Evolutionary conservation across 2,113 vertebrate species (phyloP).

Genomic region (Gracilinanus agilis): DNA sequence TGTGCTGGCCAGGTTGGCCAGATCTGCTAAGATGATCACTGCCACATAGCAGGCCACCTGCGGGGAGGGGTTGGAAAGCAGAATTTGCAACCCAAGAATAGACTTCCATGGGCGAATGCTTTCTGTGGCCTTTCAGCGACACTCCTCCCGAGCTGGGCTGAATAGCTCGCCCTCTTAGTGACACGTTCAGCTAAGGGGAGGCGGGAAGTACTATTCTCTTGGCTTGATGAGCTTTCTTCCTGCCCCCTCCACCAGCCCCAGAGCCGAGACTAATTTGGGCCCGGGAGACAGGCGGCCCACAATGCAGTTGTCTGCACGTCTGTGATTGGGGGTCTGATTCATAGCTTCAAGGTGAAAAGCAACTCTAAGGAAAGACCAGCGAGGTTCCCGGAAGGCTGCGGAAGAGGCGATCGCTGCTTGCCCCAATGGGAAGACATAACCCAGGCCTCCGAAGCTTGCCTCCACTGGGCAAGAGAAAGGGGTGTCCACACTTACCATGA

Average conservation of each 20-base stretch:
- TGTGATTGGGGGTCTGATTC: constrained; percentile 34
- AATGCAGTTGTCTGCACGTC: neutral
- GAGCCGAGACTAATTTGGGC: constrained; percentile 35
- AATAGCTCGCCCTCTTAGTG: constrained; percentile 41
- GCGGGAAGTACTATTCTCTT: neutral
- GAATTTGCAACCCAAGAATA: constrained; percentile 9
- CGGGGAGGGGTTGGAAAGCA: constrained; percentile 37
- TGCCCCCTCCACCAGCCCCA: neutral
- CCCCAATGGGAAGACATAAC: neutral
- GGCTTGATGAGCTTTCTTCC: constrained; percentile 33
- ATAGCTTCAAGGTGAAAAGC: constrained; percentile 31
- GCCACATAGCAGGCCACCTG: constrained; percentile 88
- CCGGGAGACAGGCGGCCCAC: constrained; percentile 15
- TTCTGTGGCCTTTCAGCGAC: constrained; percentile 16
- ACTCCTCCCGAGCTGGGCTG: neutral
- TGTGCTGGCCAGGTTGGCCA: constrained; percentile 86
- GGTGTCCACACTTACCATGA: constrained; percentile 82
- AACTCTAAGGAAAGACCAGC: neutral
- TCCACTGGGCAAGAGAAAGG: neutral
- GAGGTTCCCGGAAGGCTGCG: neutral
- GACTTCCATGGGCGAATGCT: neutral
- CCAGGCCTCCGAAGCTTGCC: neutral
- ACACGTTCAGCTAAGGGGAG: neutral
- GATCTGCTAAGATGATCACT: constrained; percentile 85
- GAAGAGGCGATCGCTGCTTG: neutral